phyloP scores from a whole-genome alignment of 35 echinoderm and acorn worm species.

The Ophioderma brevispina region DNA sequence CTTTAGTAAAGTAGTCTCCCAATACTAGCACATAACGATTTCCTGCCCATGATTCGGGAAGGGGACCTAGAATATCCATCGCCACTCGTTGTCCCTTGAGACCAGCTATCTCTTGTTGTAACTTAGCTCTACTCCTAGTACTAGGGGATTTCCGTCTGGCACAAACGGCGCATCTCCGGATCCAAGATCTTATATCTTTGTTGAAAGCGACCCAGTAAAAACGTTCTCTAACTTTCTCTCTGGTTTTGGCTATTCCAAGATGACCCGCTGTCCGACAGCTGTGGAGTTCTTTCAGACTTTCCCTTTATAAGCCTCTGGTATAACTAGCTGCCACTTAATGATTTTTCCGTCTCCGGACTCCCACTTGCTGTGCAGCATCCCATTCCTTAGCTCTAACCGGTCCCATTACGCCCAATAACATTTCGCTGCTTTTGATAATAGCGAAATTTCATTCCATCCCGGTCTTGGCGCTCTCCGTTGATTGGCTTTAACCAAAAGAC shows the following conservation, averaged over 20 bases:
- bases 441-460: slow-evolving; percentile 6
- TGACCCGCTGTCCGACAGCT: slow-evolving; percentile 17
- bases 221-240: background rate
- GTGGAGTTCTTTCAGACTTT: slow-evolving; percentile 22
- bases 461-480: background rate
- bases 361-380: background rate
- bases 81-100: slow-evolving; percentile 32
- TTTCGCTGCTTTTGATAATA: background rate
- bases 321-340: slow-evolving; percentile 1
- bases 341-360: slow-evolving; percentile 21
- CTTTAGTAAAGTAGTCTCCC: slow-evolving; percentile 82
- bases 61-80: slow-evolving; percentile 4
- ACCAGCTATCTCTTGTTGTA: slow-evolving; percentile 31
- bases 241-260: slow-evolving; percentile 46
- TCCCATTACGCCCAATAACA: slow-evolving; percentile 32
- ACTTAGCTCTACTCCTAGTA: slow-evolving; percentile 4
- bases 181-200: background rate
- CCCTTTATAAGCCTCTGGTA: background rate
- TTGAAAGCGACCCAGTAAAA: slow-evolving; percentile 9
- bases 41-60: background rate
- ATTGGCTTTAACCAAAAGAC: background rate
- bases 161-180: slow-evolving; percentile 2
- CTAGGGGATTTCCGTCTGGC: slow-evolving; percentile 11
- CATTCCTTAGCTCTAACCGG: background rate
- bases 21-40: slow-evolving; percentile 18